Evolutionary conservation across 2,113 vertebrate genomes (phyloP).

Genomic region (Corythoichthys haematopterus): DNA sequence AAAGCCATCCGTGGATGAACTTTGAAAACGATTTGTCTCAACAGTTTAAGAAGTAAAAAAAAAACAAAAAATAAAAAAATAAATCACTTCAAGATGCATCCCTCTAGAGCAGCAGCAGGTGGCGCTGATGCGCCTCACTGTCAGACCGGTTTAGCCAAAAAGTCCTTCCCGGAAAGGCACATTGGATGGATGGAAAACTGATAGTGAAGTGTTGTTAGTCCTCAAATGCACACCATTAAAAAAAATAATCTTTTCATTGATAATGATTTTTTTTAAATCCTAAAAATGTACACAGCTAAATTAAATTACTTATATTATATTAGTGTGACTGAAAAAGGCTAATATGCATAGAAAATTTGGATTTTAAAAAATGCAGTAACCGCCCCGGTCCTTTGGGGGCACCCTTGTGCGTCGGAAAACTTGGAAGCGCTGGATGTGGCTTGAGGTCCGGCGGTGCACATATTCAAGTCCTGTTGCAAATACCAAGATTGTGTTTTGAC

Average conservation of each 20-base stretch:
- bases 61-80: not conserved
- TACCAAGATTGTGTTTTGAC: not conserved
- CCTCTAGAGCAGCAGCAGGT: not conserved
- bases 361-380: not conserved
- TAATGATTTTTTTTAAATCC: not conserved
- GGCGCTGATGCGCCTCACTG: not conserved
- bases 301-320: no score
- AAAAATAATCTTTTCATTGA: not conserved
- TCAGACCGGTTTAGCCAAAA: not conserved
- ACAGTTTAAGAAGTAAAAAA: not conserved
- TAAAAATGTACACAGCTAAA: not conserved
- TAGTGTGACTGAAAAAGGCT: not conserved
- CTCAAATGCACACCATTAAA: not conserved
- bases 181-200: not conserved
- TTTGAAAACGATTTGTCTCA: not conserved
- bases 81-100: not conserved
- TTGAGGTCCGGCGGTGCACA: not conserved
- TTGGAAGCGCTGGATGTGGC: not conserved
- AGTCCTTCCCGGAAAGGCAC: conserved; percentile 1
- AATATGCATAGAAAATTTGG: not conserved
- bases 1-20: no score
- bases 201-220: not conserved
- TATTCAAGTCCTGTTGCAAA: not conserved
- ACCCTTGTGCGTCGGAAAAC: not conserved
- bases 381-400: not conserved